Evolutionary conservation across 2,113 vertebrate species (phyloP).

Genomic region (Proterorhinus semilunaris): DNA sequence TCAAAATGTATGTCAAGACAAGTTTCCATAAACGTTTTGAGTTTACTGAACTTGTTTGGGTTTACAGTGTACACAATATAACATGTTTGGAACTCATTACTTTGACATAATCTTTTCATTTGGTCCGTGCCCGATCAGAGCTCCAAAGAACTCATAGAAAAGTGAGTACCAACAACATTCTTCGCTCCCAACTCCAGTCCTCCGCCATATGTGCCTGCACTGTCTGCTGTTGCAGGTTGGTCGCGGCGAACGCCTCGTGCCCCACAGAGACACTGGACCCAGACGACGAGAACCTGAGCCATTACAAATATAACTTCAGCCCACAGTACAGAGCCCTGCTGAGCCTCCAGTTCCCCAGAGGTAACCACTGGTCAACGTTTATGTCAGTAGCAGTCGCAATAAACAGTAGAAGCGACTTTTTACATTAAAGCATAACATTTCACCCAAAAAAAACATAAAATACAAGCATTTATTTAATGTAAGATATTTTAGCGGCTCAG

Average conservation of each 20-base stretch:
- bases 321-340: constrained; percentile 70
- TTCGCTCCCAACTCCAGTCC: no score
- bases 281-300: constrained; percentile 68
- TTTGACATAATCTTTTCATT: neutral
- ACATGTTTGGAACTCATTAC: neutral
- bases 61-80: no score
- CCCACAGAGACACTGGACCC: constrained; percentile 59
- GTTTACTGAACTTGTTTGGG: no score
- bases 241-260: constrained; percentile 38
- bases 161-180: constrained; percentile 66
- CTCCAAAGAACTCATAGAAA: constrained; percentile 71
- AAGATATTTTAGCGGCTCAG: no score
- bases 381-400: neutral
- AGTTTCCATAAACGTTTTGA: no score
- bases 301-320: constrained; percentile 72
- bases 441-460: no score
- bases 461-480: no score
- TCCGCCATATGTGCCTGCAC: neutral
- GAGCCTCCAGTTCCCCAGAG: constrained; percentile 73
- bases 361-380: constrained; percentile 27
- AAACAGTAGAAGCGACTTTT: neutral
- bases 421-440: no score
- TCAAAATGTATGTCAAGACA: no score
- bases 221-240: constrained; percentile 55
- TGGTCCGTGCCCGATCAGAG: constrained; percentile 54